phyloP scores from a whole-genome alignment of 2,113 vertebrate species.

The Chamaea fasciata region DNA sequence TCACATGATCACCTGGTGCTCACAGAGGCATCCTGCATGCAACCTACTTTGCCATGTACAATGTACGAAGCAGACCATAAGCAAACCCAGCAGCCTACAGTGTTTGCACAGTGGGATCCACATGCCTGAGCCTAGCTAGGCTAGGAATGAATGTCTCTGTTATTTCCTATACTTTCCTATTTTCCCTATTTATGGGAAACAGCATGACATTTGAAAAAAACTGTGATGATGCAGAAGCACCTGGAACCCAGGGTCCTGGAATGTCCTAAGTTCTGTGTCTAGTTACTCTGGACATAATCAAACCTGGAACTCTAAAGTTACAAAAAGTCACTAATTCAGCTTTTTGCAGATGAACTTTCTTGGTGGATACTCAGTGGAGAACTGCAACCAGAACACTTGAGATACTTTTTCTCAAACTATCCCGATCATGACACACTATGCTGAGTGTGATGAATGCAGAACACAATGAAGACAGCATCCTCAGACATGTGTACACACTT shows the following conservation, averaged over 20 bases:
- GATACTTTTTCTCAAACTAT: not conserved
- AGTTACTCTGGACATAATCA: not conserved
- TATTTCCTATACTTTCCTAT: too few species aligned
- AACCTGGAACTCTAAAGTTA: not conserved
- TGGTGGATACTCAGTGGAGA: not conserved
- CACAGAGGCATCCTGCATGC: not conserved
- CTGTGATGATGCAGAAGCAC: not conserved
- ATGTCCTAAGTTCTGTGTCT: not conserved
- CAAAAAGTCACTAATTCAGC: not conserved
- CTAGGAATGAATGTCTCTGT: not conserved
- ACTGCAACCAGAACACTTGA: not conserved
- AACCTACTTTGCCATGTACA: not conserved
- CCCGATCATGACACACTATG: not conserved
- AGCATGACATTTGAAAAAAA: not conserved
- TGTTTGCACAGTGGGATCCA: not conserved
- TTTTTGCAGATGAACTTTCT: not conserved
- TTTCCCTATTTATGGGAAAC: not conserved
- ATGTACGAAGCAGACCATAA: not conserved
- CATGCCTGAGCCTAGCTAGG: not conserved
- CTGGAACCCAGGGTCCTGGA: not conserved
- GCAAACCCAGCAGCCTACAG: not conserved
- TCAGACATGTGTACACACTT: not conserved
- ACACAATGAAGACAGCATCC: not conserved
- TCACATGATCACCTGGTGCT: not conserved
- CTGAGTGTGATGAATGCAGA: not conserved